These are phyloP conservation scores for Luffia ferchaultella DNA, from an alignment of 2,888 invertebrate genomes.

Conservation along the genomic window DNA sequence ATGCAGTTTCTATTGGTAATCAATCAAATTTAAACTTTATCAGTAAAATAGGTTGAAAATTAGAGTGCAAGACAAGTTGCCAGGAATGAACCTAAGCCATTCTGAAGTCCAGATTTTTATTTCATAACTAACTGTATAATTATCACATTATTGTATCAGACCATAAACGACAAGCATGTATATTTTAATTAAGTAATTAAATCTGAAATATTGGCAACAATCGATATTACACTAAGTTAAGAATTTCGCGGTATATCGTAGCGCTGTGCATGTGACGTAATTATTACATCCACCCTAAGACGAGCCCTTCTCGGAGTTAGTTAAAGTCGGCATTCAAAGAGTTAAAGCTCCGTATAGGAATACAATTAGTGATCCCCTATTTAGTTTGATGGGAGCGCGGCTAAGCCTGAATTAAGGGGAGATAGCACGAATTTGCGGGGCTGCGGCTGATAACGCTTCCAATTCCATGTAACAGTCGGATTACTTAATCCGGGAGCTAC, in stretches of 20 bases:
- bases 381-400: slow-evolving; percentile 59
- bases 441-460: slow-evolving; percentile 52
- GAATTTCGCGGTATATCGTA: background rate
- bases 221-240: background rate
- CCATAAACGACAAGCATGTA: background rate
- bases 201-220: background rate
- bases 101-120: too few relatives aligned
- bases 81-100: too few relatives aligned
- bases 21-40: too few relatives aligned
- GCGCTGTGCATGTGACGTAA: background rate
- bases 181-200: background rate
- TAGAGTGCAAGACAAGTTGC: too few relatives aligned
- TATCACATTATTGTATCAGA: too few relatives aligned
- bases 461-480: slow-evolving; percentile 46
- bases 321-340: background rate
- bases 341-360: slow-evolving; percentile 34
- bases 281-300: background rate
- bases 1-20: too few relatives aligned
- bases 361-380: slow-evolving; percentile 59
- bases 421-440: slow-evolving; percentile 62
- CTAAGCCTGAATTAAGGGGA: slow-evolving; percentile 54
- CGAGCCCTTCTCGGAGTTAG: background rate
- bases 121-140: too few relatives aligned
- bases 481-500: slow-evolving; percentile 52
- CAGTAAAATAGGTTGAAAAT: too few relatives aligned